Evolutionary conservation across 2,113 vertebrate genomes (phyloP).

Genomic region (Cynocephalus volans): DNA sequence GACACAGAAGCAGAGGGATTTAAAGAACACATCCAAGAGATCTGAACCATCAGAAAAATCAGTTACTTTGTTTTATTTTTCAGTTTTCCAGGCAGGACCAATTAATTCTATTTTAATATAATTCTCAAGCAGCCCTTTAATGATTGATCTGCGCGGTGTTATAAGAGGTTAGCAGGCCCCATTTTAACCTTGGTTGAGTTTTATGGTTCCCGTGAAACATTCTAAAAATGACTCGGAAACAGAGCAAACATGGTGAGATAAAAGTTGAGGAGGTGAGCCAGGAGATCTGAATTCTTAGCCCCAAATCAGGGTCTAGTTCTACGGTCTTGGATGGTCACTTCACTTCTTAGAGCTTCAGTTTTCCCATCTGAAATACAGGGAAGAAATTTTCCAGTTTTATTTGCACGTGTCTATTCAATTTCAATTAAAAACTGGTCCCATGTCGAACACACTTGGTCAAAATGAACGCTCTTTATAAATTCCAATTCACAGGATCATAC

Average conservation of each 20-base stretch:
- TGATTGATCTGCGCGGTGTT: neutral
- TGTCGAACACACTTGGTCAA: neutral
- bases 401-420: neutral
- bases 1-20: neutral
- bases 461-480: neutral
- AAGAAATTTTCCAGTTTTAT: neutral
- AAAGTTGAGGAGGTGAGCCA: neutral
- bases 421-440: neutral
- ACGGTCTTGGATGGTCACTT: neutral
- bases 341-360: neutral
- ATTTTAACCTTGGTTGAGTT: neutral
- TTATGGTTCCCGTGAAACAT: neutral
- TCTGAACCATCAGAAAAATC: neutral
- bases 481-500: neutral
- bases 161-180: neutral
- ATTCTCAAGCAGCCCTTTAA: neutral
- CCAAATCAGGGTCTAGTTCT: neutral
- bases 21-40: conserved; percentile 1
- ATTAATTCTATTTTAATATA: neutral
- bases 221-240: neutral
- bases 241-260: neutral
- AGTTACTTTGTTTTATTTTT: neutral
- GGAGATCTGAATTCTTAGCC: neutral
- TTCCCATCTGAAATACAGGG: neutral
- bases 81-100: conserved; percentile 12